Evolutionary conservation across 2,888 invertebrate genomes (phyloP).

Genomic region (Caenorhabditis parvicauda): DNA sequence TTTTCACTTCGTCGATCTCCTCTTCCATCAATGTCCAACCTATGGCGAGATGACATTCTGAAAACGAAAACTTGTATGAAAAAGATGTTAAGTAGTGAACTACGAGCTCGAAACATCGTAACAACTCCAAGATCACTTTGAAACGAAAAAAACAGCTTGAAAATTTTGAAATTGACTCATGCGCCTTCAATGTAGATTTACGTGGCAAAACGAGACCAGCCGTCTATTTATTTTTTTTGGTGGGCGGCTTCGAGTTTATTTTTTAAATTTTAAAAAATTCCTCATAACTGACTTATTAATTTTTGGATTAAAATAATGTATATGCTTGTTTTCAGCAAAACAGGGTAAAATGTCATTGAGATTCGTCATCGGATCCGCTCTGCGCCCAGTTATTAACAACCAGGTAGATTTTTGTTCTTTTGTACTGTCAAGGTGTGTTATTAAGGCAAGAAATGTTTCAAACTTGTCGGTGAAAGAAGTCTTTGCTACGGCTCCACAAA

Average conservation of each 20-base stretch:
- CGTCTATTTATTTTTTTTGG: no score
- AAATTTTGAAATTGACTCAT: no score
- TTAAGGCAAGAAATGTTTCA: conserved; percentile 38
- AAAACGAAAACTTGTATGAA: not conserved
- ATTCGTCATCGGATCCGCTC: conserved; percentile 26
- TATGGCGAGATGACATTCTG: conserved; percentile 44
- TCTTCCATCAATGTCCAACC: conserved; percentile 42
- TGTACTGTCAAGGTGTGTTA: not conserved
- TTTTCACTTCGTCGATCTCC: conserved; percentile 29
- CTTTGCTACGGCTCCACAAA: conserved; percentile 34
- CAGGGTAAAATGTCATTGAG: conserved; percentile 39
- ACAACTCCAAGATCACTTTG: no score
- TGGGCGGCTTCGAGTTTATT: no score
- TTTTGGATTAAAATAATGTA: conserved; percentile 1
- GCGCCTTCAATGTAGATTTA: no score
- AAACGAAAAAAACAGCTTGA: no score
- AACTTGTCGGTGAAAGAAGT: conserved; percentile 42
- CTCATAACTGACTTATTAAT: no score
- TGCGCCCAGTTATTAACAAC: conserved; percentile 31
- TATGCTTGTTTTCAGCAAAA: conserved; percentile 19
- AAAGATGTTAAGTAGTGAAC: conserved; percentile 1
- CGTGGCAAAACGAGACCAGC: no score
- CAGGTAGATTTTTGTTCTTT: conserved; percentile 21
- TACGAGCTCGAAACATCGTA: no score
- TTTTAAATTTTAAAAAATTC: no score